Conservation (phyloP, 2,113 vertebrate genomes). For the Tautogolabrus adspersus region DNA sequence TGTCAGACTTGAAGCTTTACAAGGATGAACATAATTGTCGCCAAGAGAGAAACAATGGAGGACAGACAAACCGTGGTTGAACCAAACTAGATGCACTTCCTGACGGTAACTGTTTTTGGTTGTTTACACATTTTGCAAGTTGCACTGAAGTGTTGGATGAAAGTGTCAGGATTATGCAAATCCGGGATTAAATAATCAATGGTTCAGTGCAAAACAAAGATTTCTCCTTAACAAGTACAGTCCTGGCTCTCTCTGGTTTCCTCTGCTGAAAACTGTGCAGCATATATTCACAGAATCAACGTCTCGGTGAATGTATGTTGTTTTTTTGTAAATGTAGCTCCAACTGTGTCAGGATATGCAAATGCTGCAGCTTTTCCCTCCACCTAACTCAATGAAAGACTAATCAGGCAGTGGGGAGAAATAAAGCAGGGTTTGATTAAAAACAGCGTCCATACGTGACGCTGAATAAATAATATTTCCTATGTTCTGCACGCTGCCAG, state of each 20-base stretch:
- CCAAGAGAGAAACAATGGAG: not conserved
- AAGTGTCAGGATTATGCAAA: not conserved
- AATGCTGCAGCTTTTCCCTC: not conserved
- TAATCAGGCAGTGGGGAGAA: slow-evolving; percentile 19
- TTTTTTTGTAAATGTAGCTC: not conserved
- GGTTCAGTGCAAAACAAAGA: not conserved
- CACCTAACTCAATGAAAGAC: slow-evolving; percentile 1
- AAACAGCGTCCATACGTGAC: not conserved
- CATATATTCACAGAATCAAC: not conserved
- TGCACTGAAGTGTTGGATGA: not conserved
- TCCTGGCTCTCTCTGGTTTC: not conserved
- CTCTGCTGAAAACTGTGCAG: not conserved
- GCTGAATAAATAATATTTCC: slow-evolving; percentile 16
- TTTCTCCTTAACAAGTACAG: not conserved
- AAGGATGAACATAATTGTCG: not conserved
- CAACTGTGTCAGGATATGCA: slow-evolving; percentile 11
- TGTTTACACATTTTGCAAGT: not conserved
- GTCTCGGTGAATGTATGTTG: not conserved
- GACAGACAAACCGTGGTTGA: not conserved
- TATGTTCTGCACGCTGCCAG: slow-evolving; percentile 17
- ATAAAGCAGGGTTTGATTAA: slow-evolving; percentile 29
- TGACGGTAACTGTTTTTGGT: not conserved
- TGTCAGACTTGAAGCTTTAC: not conserved
- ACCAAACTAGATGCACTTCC: not conserved
- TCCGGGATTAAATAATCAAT: not conserved